Evolutionary conservation across 2,888 invertebrate genomes (phyloP).

Genomic region (Rugalucina vietnamica): DNA sequence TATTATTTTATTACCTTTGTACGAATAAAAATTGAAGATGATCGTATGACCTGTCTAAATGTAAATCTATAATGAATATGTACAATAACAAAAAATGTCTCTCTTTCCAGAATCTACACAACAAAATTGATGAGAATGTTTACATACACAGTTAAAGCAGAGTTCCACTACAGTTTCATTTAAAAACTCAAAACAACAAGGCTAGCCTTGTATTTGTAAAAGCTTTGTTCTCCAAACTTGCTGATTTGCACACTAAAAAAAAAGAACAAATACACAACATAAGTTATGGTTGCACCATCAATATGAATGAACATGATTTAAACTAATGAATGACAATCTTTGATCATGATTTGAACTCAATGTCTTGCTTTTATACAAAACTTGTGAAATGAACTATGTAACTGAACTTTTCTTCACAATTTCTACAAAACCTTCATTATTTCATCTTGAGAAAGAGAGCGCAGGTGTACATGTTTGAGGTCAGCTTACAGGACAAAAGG

Average conservation of each 20-base stretch:
- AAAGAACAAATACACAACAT: conserved; percentile 7
- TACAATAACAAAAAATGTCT: conserved; percentile 18
- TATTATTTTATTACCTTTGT: conserved; percentile 61
- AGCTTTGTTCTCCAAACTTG: conserved; percentile 8
- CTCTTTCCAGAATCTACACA: conserved; percentile 8
- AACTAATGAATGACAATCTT: background rate
- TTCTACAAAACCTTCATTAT: too few relatives aligned
- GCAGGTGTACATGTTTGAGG: conserved; percentile 7
- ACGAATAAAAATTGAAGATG: conserved; percentile 64
- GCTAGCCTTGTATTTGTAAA: conserved; percentile 7
- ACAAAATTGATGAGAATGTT: background rate
- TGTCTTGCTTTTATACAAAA: background rate
- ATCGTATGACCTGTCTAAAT: conserved; percentile 23
- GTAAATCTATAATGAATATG: conserved; percentile 16
- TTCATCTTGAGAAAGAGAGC: conserved; percentile 17
- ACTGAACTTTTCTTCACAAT: too few relatives aligned
- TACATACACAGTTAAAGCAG: conserved; percentile 3
- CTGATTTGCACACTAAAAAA: conserved; percentile 8
- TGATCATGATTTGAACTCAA: background rate
- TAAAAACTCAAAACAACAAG: conserved; percentile 8
- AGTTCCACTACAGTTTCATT: background rate
- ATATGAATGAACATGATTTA: conserved; percentile 7
- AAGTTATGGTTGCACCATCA: conserved; percentile 10
- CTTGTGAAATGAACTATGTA: too few relatives aligned
- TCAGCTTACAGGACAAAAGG: conserved; percentile 6